These are phyloP conservation scores for Hylaeus anthracinus DNA, from an alignment of 1,140 invertebrate genomes.

Conservation along the genomic window DNA sequence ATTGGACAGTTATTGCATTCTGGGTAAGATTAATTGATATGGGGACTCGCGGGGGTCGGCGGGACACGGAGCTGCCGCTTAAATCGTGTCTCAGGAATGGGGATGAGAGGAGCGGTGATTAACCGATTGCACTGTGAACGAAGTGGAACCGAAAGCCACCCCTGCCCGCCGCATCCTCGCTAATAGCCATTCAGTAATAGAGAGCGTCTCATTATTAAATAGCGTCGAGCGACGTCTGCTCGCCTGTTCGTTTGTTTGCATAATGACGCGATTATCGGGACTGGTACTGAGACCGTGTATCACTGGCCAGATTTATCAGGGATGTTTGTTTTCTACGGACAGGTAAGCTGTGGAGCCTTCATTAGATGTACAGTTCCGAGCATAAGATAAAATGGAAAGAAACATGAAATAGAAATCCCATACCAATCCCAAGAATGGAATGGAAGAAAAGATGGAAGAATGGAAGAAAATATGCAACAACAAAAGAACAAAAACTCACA, in stretches of 20 bases:
- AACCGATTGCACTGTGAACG: slow-evolving; percentile 75
- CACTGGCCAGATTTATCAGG: slow-evolving; percentile 40
- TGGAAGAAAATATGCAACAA: too few species aligned
- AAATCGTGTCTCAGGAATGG: slow-evolving; percentile 70
- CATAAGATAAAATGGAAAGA: too few species aligned
- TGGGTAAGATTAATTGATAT: slow-evolving; percentile 81
- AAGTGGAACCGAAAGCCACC: slow-evolving; percentile 70
- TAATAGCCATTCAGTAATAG: slow-evolving; percentile 76
- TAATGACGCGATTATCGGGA: slow-evolving; percentile 44
- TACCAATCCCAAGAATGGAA: too few species aligned
- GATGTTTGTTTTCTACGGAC: slow-evolving; percentile 35
- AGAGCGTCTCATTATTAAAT: slow-evolving; percentile 76
- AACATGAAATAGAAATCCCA: too few species aligned
- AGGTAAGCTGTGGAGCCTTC: slow-evolving; percentile 6
- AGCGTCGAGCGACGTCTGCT: slow-evolving; percentile 24
- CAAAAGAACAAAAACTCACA: too few species aligned
- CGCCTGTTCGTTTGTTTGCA: slow-evolving; percentile 1
- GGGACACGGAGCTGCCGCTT: slow-evolving; percentile 52
- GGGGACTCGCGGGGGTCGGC: slow-evolving; percentile 62
- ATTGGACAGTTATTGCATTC: slow-evolving; percentile 82
- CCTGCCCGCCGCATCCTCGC: slow-evolving; percentile 47
- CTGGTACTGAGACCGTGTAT: slow-evolving; percentile 4
- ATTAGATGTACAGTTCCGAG: too few species aligned
- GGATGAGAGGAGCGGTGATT: slow-evolving; percentile 71
- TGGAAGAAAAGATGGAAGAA: too few species aligned